phyloP scores from a whole-genome alignment of 2,797 vertebrate genomes.

The Bradypodion ventrale region DNA sequence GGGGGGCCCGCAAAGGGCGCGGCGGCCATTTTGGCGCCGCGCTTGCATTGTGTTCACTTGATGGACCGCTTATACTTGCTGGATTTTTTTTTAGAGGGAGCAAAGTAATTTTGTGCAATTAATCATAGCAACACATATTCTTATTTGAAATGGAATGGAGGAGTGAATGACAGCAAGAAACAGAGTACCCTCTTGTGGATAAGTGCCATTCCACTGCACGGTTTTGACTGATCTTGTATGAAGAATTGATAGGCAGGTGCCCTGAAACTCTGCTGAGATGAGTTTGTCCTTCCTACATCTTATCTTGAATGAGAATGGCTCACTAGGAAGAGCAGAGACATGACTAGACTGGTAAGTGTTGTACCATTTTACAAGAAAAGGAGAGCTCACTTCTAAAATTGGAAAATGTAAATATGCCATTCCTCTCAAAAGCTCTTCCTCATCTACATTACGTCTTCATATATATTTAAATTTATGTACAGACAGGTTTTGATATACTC shows the following conservation, averaged over 20 bases:
- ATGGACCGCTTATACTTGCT: constrained; percentile 59
- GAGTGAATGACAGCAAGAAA: constrained; percentile 44
- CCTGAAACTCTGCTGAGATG: constrained; percentile 66
- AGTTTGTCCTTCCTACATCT: constrained; percentile 53
- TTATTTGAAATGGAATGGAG: constrained; percentile 56
- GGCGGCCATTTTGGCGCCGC: too few relatives aligned
- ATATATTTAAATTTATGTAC: not conserved
- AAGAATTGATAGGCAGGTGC: constrained; percentile 60
- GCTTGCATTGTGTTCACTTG: constrained; percentile 62
- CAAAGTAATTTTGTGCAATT: constrained; percentile 65
- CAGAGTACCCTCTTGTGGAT: constrained; percentile 51
- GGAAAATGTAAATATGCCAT: constrained; percentile 11
- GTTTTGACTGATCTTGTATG: constrained; percentile 63
- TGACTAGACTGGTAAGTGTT: constrained; percentile 57
- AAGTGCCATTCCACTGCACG: constrained; percentile 52
- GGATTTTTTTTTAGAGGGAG: constrained; percentile 60
- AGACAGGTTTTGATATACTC: not conserved
- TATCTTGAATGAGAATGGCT: constrained; percentile 69
- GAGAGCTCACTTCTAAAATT: constrained; percentile 46
- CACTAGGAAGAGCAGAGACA: constrained; percentile 61
- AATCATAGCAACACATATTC: constrained; percentile 65
- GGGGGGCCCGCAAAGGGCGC: too few relatives aligned
- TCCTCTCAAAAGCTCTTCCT: not conserved
- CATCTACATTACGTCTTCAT: constrained; percentile 2
- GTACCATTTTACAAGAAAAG: constrained; percentile 56